Conservation (phyloP, 1,140 invertebrate species). For the Formica exsecta region DNA sequence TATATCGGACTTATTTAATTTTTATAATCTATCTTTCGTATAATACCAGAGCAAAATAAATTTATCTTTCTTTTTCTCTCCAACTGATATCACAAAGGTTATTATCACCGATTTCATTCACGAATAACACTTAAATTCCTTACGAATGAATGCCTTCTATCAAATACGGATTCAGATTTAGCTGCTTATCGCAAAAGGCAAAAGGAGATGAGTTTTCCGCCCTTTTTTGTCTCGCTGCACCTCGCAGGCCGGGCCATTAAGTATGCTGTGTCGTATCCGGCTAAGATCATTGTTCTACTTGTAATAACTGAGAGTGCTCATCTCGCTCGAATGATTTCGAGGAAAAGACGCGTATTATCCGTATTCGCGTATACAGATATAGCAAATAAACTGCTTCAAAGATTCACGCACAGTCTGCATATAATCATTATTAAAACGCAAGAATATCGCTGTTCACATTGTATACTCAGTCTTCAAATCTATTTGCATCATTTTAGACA, state of each 20-base stretch:
- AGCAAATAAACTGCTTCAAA: conserved; percentile 33
- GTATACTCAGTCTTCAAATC: conserved; percentile 2
- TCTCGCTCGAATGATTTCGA: conserved; percentile 60
- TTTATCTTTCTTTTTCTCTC: no score
- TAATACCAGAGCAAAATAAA: no score
- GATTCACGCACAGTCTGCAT: conserved; percentile 2
- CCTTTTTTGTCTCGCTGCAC: conserved; percentile 42
- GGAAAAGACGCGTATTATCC: conserved; percentile 29
- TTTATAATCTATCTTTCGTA: no score
- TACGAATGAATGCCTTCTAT: conserved; percentile 2
- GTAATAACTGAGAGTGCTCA: conserved; percentile 75
- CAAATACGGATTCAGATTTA: conserved; percentile 27
- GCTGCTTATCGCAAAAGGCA: not conserved
- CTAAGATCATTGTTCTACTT: conserved; percentile 69
- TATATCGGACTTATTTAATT: no score
- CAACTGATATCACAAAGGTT: not conserved
- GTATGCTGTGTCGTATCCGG: conserved; percentile 22
- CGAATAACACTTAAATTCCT: conserved; percentile 37
- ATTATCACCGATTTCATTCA: conserved; percentile 25
- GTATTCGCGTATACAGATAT: conserved; percentile 9
- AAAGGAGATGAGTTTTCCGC: conserved; percentile 45
- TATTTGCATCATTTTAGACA: not conserved
- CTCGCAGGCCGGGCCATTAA: conserved; percentile 57
- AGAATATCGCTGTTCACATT: not conserved
- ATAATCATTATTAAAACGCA: conserved; percentile 22